Conservation (phyloP, 2,797 vertebrate genomes). For the Allochrocebus solatus region DNA sequence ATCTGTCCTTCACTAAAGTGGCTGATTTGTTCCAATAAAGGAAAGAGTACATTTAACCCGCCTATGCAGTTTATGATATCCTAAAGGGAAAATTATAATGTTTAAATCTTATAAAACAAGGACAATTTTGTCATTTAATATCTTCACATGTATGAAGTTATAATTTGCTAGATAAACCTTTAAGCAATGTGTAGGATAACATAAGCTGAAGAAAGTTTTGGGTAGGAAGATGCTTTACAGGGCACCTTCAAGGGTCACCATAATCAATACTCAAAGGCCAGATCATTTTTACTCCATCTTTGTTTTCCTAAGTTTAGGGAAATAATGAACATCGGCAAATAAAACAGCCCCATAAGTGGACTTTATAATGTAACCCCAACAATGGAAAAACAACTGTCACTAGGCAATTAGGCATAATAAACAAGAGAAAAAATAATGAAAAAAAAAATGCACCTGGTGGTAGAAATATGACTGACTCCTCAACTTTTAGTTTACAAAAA, state of each 20-base stretch:
- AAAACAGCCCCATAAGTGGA: neutral
- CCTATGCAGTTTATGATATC: conserved; percentile 97
- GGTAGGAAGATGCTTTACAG: neutral
- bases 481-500: conserved; percentile 45
- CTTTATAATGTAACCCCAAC: neutral
- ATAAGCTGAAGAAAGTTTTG: neutral
- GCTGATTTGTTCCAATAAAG: conserved; percentile 94
- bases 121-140: conserved; percentile 39
- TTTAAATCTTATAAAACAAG: conserved; percentile 14
- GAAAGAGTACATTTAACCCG: conserved; percentile 93
- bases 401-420: neutral
- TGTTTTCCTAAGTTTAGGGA: conserved; percentile 4
- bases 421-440: neutral
- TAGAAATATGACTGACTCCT: neutral
- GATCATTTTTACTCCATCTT: neutral
- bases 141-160: neutral
- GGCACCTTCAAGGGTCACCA: neutral
- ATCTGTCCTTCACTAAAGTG: conserved; percentile 83
- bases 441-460: neutral
- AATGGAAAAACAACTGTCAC: neutral
- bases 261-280: neutral
- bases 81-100: conserved; percentile 81
- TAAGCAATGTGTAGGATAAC: neutral
- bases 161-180: conserved; percentile 10
- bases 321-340: neutral